Base-by-base conservation (phyloP, 2,888 invertebrate genomes). In the Chalcis sispes region DNA sequence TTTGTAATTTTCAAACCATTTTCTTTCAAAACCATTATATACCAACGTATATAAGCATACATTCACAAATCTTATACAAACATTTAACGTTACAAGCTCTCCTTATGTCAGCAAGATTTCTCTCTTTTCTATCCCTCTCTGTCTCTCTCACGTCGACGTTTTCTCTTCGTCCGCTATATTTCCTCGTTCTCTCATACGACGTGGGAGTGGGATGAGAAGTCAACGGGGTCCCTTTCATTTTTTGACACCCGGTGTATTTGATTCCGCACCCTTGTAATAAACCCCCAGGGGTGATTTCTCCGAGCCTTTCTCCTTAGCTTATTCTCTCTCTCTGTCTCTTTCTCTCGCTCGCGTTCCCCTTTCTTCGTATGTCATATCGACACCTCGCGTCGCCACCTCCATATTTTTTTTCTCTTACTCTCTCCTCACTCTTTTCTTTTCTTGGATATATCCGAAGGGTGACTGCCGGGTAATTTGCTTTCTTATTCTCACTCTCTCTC, bases 181-280 rank as follows among this genome's bases (percentile, higher is more conserved):
- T 42, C 42, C 13, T 32, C 23, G 36, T 36, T 36, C 10, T 5
- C 7, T 20, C 7, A 42, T 15, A 10, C 54, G 13, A 42, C 15
- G 15, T 36, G 4, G 10, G 36, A 36, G 36, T 8, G 42, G 42
- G 42, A 13, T 13, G n/a, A n/a, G n/a, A n/a, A n/a, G n/a, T n/a
- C n/a, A n/a, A n/a, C n/a, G n/a, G n/a, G 25, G 27, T 83, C 82
- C 83, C 83, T 87, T 88, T 87, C 86, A 87, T 86, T 88, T 88
- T 88, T 88, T 87, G 87, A 87, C 88, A 87, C 88, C 88, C 88
- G 87, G 87, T 88, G 88, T 88, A 88, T 87, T 88, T 87, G 88
- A 88, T 88, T 88, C 86, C 86, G n/a, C n/a, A 86, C 86, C 87
- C 87, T 85, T 88, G 88, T 88, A 88, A 88, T 88, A 88, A 88